phyloP scores from a whole-genome alignment of 2,888 invertebrate genomes.

The Mamestra brassicae region DNA sequence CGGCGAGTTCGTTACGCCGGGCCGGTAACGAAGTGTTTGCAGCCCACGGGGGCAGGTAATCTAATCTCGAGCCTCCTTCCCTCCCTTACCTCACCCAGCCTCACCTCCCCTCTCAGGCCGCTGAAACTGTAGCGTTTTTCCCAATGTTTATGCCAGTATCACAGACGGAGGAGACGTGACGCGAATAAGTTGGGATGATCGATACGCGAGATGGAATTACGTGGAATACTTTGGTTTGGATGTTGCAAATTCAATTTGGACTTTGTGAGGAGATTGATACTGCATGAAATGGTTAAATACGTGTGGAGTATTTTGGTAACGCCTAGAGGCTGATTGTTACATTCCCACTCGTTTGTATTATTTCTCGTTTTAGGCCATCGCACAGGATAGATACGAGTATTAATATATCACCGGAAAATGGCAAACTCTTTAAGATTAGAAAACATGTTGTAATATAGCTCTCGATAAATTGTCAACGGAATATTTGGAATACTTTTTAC shows the following conservation, averaged over 20 bases:
- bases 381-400: no score
- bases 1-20: constrained; percentile 79
- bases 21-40: constrained; percentile 88
- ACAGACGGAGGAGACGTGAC: constrained; percentile 74
- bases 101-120: constrained; percentile 40
- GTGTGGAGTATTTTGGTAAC: neutral
- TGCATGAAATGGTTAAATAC: constrained; percentile 4
- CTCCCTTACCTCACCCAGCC: constrained; percentile 55
- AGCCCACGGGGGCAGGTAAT: constrained; percentile 88
- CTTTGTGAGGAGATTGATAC: constrained; percentile 43
- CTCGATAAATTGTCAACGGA: no score
- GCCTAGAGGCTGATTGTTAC: neutral
- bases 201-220: constrained; percentile 63
- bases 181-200: constrained; percentile 60
- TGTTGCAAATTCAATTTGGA: constrained; percentile 55
- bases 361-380: neutral
- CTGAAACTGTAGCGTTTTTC: constrained; percentile 80
- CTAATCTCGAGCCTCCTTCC: constrained; percentile 76
- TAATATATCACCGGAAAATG: no score
- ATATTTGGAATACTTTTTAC: no score
- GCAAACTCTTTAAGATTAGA: no score
- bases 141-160: constrained; percentile 87
- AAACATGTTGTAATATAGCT: no score
- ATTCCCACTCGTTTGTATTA: neutral
- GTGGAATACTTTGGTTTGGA: constrained; percentile 53